Base-by-base conservation (phyloP, 2,797 vertebrate genomes). In the Gymnothorax reevesii region DNA sequence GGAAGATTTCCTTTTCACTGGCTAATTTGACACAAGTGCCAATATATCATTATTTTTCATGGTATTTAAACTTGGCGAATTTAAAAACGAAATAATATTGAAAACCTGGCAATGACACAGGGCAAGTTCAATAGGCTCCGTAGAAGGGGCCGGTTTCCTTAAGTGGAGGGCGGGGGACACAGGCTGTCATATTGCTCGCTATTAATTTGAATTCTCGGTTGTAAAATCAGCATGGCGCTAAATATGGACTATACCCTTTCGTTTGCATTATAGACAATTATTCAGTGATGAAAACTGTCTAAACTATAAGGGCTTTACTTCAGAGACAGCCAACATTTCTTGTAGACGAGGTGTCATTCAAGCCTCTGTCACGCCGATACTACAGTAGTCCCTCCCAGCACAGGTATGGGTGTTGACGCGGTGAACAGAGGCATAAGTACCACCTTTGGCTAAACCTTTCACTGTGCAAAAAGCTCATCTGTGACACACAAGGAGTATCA, bases 321-420 rank as follows among this genome's bases (percentile, higher is more conserved):
- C 71, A 55, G n/a, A 80, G 13, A 27, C 2, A 66, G 22, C 15
- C 60, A 17, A 62, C 73, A 13, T 52, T 49, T 49, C 42, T 15
- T 9, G 7, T 42, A 42, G 33, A 42, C 33, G 52, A 80, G 9
- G 22, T 55, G 17, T 54, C 77, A 54, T n/a, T 54, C 52, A 20
- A 64, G 52, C 62, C 82, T 66, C 49, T 84, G 52, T 87, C 80
- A 86, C 57, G 87, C 86, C 64, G 10, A 73, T 10, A 27, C 71
- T 73, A 73, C 27, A 6, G 73, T 84, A 86, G 85, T 15, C 85
- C 86, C 88, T 89, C 90, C 87, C 88, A 83, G 42, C 59, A 88
- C 86, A 86, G 83, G 77, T 54, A 27, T 49, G 42, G 57, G 42
- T 64, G 83, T 64, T 84, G 27, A 33, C 57, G 59, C 83, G 62